These are phyloP conservation scores for Tenodera sinensis DNA, from an alignment of 2,888 invertebrate genomes.

Conservation along the genomic window DNA sequence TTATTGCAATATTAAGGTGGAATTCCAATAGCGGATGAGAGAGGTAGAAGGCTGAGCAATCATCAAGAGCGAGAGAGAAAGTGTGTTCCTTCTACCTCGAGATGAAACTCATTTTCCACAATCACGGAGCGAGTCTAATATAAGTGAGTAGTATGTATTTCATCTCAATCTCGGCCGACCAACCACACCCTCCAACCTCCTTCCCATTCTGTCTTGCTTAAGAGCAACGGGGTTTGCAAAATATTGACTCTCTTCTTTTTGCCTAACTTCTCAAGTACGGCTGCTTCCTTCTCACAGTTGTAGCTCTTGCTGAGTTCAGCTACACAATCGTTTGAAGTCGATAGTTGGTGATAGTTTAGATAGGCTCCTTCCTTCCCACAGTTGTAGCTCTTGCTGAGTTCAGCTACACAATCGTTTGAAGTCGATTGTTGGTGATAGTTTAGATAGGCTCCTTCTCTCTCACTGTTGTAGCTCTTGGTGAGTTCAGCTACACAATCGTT, in stretches of 20 bases:
- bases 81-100: not conserved
- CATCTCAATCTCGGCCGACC: slow-evolving; percentile 1
- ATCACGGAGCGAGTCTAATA: not conserved
- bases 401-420: not conserved
- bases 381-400: not conserved
- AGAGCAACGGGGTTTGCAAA: not conserved
- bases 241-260: slow-evolving; percentile 6
- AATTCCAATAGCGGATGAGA: not conserved
- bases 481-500: no score
- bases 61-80: not conserved
- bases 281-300: not conserved
- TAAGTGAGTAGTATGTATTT: slow-evolving; percentile 14
- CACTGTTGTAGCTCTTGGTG: no score
- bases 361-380: no score
- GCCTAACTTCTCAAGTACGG: not conserved
- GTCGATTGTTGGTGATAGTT: no score
- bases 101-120: slow-evolving; percentile 18
- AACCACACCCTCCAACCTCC: not conserved
- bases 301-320: not conserved
- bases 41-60: not conserved
- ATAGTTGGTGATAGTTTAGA: no score
- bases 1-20: not conserved
- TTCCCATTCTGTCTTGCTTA: not conserved
- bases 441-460: no score
- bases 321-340: not conserved